A percentile compares a stretch with the other conserved stretches of the same genome.
These are phyloP conservation scores for Euschistus heros DNA, from an alignment of 1,140 invertebrate genomes.

Conservation along the genomic window DNA sequence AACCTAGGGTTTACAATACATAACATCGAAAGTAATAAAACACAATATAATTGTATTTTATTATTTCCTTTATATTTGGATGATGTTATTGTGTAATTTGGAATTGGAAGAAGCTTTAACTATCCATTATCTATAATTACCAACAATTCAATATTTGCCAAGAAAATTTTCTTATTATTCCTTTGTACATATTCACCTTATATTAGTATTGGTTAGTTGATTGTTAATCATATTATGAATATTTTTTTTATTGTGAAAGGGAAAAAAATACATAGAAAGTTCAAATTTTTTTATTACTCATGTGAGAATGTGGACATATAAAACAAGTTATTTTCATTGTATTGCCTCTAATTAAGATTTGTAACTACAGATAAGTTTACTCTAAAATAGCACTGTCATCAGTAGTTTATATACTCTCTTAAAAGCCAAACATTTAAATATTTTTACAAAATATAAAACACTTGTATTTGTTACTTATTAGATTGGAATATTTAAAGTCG, in stretches of 20 bases:
- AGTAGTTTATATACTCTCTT: too few species aligned
- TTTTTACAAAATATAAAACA: too few species aligned
- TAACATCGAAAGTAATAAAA: not conserved
- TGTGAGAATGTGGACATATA: too few species aligned
- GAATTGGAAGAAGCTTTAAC: constrained; percentile 2
- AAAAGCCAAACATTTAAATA: too few species aligned
- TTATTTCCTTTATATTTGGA: not conserved
- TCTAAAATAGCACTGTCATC: too few species aligned
- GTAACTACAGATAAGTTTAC: too few species aligned
- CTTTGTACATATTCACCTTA: not conserved
- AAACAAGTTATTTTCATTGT: too few species aligned
- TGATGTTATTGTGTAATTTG: not conserved
- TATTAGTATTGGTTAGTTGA: not conserved
- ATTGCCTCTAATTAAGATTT: too few species aligned
- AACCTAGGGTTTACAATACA: too few species aligned
- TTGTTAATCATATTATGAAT: constrained; percentile 4
- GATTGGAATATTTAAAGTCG: too few species aligned
- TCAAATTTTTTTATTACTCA: too few species aligned
- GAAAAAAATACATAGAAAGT: not conserved
- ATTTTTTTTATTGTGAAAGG: constrained; percentile 4
- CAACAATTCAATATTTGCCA: not conserved
- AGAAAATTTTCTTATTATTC: not conserved
- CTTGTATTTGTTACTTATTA: too few species aligned
- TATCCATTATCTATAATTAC: not conserved
- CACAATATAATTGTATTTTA: not conserved